Base-by-base conservation (phyloP, 2,888 invertebrate genomes). In the Acholoe squamosa region DNA sequence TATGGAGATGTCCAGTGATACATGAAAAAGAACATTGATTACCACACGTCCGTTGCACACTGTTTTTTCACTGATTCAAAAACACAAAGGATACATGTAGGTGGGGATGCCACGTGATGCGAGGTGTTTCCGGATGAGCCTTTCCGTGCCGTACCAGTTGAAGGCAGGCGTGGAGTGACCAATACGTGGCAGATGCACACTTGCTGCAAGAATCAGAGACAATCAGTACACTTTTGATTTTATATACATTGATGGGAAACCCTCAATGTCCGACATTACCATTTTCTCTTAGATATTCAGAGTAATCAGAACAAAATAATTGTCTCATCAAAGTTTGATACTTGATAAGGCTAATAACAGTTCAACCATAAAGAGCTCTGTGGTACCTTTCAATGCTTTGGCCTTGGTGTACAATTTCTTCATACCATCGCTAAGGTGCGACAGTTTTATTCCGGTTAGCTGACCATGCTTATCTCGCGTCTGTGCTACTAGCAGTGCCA, bases 131-230 rank as follows among this genome's bases (percentile, higher is more conserved):
- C 94, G 93, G 31, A 96, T 94, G 51, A 96, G 93, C 91, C 95
- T 91, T 91, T 96, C 96, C 16, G 95, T 95, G 28, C 95, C 95
- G 91, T 96, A 96, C 96, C 96, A 96, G 93, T 96, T 96, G 92
- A 95, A 96, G 16, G 94, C 94, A 12, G 95, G 94, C 0, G 95
- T 95, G 90, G 95, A 95, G 93, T 95, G 94, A 7, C 96, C 96
- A 52, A 96, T 95, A 34, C 96, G 93, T 0, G 96, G 95, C 31
- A 96, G 92, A 91, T 96, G 96, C 0, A 96, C 95, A 91, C 94
- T 94, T 16, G 95, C 95, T 95, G 93, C 52, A 92, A 93, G 89
- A 56, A 71, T 89, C 61, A 67, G 80, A 16, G 7, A 25, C 5
- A 22, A 76, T n/a, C n/a, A n/a, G n/a, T n/a, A n/a, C n/a, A n/a